phyloP scores from a whole-genome alignment of 2,113 vertebrate genomes.

The Pelecanoides urinatrix region DNA sequence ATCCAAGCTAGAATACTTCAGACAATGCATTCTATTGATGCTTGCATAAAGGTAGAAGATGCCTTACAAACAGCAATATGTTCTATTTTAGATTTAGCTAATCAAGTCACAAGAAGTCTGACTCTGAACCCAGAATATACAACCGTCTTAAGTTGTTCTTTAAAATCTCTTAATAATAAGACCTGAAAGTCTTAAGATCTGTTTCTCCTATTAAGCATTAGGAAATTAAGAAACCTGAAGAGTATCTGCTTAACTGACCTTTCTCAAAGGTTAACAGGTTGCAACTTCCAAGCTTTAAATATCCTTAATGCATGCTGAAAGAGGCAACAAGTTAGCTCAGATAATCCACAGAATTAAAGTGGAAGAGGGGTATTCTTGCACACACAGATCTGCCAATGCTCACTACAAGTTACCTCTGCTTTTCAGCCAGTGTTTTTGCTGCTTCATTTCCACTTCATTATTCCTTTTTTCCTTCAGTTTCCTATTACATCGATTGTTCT shows the following conservation, averaged over 20 bases:
- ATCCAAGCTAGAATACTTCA: not conserved
- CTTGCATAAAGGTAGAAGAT: not conserved
- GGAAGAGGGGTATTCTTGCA: not conserved
- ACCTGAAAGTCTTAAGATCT: not conserved
- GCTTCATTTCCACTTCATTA: not conserved
- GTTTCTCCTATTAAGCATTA: not conserved
- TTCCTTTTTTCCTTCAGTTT: not conserved
- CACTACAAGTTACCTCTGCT: not conserved
- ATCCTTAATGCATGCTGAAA: not conserved
- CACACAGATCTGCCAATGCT: not conserved
- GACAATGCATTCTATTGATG: not conserved
- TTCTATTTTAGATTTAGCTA: not conserved
- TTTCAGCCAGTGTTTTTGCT: not conserved
- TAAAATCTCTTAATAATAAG: not conserved
- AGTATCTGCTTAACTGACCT: not conserved
- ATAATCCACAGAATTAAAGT: not conserved
- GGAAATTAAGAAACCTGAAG: not conserved
- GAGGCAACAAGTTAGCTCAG: not conserved
- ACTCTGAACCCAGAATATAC: not conserved
- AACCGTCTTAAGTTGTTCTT: not conserved
- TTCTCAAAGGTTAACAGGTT: not conserved
- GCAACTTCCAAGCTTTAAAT: not conserved
- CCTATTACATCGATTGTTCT: not conserved
- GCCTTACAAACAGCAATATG: not conserved
- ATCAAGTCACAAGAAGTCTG: not conserved